Evolutionary conservation across 1,140 invertebrate genomes (phyloP).

Genomic region (Hyposmocoma kahamanoa): DNA sequence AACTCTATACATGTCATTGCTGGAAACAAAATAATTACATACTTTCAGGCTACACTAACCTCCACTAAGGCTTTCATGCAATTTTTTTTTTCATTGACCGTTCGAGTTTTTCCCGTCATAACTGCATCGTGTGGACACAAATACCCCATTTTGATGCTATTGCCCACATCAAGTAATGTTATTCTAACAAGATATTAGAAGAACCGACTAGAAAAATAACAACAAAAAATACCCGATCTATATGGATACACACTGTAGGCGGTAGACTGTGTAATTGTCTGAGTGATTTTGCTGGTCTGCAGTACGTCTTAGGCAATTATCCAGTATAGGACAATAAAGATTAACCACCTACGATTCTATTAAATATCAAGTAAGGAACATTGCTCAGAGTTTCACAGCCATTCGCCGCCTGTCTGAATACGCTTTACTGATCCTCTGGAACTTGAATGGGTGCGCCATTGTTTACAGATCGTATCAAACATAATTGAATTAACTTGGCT

Average conservation of each 20-base stretch:
- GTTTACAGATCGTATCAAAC: constrained; percentile 2
- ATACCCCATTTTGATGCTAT: no score
- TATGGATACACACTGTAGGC: constrained; percentile 8
- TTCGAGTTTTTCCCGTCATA: no score
- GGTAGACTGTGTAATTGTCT: constrained; percentile 26
- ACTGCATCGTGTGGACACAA: no score
- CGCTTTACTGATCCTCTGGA: not conserved
- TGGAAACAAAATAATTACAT: not conserved
- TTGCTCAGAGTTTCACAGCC: not conserved
- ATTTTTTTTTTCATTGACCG: no score
- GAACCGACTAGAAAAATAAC: no score
- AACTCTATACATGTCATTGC: not conserved
- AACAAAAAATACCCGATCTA: no score
- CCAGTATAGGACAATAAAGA: constrained; percentile 26
- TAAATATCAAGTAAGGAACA: no score
- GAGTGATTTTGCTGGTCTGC: constrained; percentile 11
- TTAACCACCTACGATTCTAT: constrained; percentile 1
- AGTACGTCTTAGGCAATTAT: constrained; percentile 26
- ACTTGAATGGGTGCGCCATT: constrained; percentile 1
- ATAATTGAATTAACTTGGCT: not conserved
- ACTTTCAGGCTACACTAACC: no score
- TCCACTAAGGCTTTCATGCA: no score
- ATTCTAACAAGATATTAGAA: no score
- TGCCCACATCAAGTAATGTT: no score
- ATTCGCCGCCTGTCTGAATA: not conserved